Conservation (phyloP, 2,113 vertebrate genomes). For the Petaurus breviceps region DNA sequence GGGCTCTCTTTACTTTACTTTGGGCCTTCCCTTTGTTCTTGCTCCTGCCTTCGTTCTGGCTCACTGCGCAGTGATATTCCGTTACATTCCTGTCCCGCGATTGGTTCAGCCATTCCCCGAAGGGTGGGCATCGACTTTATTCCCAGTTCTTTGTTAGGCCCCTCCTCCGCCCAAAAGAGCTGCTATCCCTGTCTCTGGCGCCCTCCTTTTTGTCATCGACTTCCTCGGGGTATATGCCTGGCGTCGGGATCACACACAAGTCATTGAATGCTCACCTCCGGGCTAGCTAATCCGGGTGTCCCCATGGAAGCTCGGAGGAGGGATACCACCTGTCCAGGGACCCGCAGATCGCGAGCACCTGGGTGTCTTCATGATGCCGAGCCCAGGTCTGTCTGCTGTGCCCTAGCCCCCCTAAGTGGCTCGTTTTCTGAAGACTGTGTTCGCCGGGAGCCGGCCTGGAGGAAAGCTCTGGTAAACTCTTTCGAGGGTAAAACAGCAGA, state of each 20-base stretch:
- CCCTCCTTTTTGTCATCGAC: background rate
- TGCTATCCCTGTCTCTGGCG: background rate
- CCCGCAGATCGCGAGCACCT: background rate
- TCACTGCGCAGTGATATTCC: background rate
- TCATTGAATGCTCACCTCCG: no score
- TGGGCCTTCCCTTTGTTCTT: no score
- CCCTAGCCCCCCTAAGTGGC: background rate
- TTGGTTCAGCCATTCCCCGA: background rate
- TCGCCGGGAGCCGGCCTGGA: background rate
- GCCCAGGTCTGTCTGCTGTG: background rate
- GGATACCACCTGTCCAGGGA: background rate
- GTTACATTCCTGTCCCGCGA: background rate
- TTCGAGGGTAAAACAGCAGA: background rate
- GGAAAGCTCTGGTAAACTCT: background rate
- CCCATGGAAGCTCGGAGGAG: background rate
- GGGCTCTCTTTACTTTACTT: background rate
- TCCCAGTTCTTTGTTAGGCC: background rate
- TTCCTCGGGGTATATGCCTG: background rate
- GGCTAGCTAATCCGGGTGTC: background rate
- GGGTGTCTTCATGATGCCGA: no score
- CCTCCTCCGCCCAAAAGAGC: background rate
- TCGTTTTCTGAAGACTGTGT: background rate
- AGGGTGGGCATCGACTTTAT: background rate
- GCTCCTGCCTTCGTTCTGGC: no score
- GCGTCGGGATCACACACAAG: background rate